phyloP scores from a whole-genome alignment of 64 coral and sea anemone genomes.

The Stylophora pistillata region DNA sequence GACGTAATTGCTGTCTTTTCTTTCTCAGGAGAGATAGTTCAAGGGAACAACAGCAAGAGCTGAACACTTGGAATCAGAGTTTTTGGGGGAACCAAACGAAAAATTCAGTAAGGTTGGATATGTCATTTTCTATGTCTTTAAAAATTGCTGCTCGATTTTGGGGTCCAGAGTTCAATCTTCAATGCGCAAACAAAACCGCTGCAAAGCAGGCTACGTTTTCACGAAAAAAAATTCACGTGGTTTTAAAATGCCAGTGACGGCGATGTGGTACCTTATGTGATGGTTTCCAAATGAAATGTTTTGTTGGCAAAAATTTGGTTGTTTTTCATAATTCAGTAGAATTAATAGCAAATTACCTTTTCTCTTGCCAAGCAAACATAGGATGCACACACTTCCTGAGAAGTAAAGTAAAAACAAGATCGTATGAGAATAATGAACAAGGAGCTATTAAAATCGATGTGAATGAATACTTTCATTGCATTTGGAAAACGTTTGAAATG shows the following conservation, averaged over 20 bases:
- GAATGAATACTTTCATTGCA: too few species aligned
- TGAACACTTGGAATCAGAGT: constrained; percentile 76
- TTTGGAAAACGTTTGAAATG: too few species aligned
- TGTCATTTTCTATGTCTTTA: not conserved
- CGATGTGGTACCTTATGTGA: too few species aligned
- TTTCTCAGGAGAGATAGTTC: constrained; percentile 69
- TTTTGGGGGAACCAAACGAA: constrained; percentile 90
- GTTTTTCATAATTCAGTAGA: not conserved
- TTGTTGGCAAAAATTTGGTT: too few species aligned
- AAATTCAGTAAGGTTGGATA: constrained; percentile 75
- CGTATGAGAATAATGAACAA: not conserved
- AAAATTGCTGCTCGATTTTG: too few species aligned
- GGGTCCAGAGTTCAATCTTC: too few species aligned
- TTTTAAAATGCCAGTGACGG: too few species aligned
- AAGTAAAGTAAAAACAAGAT: not conserved
- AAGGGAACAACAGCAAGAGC: constrained; percentile 65
- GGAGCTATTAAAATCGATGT: not conserved
- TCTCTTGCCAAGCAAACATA: constrained; percentile 90
- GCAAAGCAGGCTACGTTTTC: too few species aligned
- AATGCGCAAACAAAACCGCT: too few species aligned
- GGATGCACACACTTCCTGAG: constrained; percentile 88
- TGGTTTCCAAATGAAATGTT: too few species aligned
- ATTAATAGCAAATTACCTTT: constrained; percentile 62
- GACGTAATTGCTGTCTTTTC: not conserved
- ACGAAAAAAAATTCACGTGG: too few species aligned